These are phyloP conservation scores for Notarius lentiginosus DNA, from an alignment of 2,113 vertebrate species.

Conservation along the genomic window DNA sequence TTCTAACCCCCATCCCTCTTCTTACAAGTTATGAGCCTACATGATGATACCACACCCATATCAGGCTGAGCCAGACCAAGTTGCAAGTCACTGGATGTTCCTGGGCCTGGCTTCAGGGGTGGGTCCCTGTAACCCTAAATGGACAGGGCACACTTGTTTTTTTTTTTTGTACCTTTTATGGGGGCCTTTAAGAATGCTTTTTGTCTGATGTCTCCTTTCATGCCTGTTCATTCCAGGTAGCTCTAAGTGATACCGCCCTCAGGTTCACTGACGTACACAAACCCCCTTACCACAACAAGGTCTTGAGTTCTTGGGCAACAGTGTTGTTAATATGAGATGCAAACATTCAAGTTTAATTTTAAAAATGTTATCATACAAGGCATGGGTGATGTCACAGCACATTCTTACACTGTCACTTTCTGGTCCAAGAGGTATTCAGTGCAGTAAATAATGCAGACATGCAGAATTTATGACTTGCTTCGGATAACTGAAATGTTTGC, in stretches of 20 bases:
- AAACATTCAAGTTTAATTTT: background rate
- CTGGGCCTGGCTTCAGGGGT: background rate
- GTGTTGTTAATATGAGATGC: background rate
- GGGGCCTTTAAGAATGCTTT: background rate
- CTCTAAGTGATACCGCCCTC: background rate
- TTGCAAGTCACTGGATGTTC: background rate
- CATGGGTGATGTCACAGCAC: background rate
- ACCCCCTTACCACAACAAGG: background rate
- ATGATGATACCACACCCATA: background rate
- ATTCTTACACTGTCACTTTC: slow-evolving; percentile 35
- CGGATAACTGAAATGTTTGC: slow-evolving; percentile 38
- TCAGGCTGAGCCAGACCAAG: background rate
- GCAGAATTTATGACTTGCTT: slow-evolving; percentile 45
- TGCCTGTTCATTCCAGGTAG: background rate
- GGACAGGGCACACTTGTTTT: background rate
- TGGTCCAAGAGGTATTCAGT: slow-evolving; percentile 1
- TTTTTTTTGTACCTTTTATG: background rate
- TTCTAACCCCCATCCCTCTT: background rate
- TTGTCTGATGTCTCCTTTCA: background rate
- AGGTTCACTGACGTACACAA: background rate
- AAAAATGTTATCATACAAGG: background rate
- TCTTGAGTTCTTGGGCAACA: background rate
- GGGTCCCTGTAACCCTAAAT: background rate
- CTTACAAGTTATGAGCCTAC: background rate
- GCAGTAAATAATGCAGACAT: slow-evolving; percentile 13